Evolutionary conservation across 2,888 invertebrate species (phyloP), one percentile per base, ranked within the genome.

Genomic region (Ectemnius continuus): DNA sequence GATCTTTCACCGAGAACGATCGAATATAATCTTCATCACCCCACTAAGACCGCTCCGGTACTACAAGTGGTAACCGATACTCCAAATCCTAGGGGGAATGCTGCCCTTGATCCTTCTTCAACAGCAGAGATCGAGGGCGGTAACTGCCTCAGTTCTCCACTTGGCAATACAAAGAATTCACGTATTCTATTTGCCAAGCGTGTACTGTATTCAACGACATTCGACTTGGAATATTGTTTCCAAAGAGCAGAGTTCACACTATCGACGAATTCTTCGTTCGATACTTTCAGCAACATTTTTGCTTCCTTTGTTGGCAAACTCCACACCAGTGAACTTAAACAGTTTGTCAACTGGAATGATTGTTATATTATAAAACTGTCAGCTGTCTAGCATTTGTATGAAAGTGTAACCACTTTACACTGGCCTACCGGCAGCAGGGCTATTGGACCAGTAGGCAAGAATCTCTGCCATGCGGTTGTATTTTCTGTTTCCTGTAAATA

Each of bases 401-500:
- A 61, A 8, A 62, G 61, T 26, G 5, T 13, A 36, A 58, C 36
- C 36, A 36, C 4, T 4, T 6, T 36, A 36, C 36, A 36, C 36
- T 36, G 16, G 90, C 91, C 91, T 91, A 94, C 94, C 6, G 99
- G 99, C 66, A 99, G 91, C 26, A 99, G 89, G 3, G 99, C 99
- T 26, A 99, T 93, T 0, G 99, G 98, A 0, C 99, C 99, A 2
- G 94, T 94, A 0, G 98, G 97, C 75, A 98, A 91, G 92, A 99
- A 99, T 79, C 98, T 93, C 91, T 99, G 99, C 99, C 99, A 99
- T 0, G 99, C 99, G 2, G 96, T 96, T 36, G 93, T 93, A 91
- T 99, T 99, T 67, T 94, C 94, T 14, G 93, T 92, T 60, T 94
- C 92, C 95, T 96, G 91, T 16, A 79, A 80, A 75, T 23, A 59